A percentile compares a stretch with the other conserved stretches of the same genome.
phyloP scores from a whole-genome alignment of 1,140 invertebrate species.

The Ruditapes philippinarum region DNA sequence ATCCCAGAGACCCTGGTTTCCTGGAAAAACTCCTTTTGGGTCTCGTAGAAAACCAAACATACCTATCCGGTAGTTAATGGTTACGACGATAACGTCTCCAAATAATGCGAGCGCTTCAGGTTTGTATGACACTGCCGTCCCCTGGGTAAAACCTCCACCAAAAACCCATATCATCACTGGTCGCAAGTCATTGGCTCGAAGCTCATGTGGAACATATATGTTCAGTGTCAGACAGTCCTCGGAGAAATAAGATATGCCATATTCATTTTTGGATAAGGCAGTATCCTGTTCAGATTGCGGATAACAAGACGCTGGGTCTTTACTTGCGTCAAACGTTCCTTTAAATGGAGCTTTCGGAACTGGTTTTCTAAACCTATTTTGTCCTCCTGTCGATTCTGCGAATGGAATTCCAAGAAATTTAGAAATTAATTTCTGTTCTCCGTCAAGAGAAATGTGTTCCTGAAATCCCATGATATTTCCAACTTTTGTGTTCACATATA shows the following conservation, averaged over 20 bases:
- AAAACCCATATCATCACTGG: slow-evolving; percentile 52
- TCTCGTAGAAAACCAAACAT: slow-evolving; percentile 49
- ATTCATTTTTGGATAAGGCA: background rate
- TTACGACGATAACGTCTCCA: slow-evolving; percentile 54
- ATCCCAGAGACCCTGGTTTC: slow-evolving; percentile 55
- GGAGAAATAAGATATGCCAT: slow-evolving; percentile 85
- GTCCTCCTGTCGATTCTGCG: slow-evolving; percentile 29
- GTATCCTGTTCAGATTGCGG: background rate
- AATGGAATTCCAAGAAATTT: slow-evolving; percentile 54
- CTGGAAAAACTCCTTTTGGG: background rate
- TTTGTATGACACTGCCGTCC: background rate
- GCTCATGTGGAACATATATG: slow-evolving; percentile 23
- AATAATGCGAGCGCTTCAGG: background rate
- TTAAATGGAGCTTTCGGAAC: slow-evolving; percentile 18
- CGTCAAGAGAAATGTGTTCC: background rate
- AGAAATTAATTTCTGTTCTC: background rate
- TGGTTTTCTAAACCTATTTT: slow-evolving; percentile 48
- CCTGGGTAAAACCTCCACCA: slow-evolving; percentile 21
- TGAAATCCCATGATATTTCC: slow-evolving; percentile 24
- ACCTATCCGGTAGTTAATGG: slow-evolving; percentile 42
- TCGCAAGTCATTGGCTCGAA: background rate
- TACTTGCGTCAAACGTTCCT: slow-evolving; percentile 2
- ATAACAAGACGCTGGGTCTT: background rate
- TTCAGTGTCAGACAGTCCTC: slow-evolving; percentile 51
- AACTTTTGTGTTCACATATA: background rate